phyloP scores from a whole-genome alignment of 2,113 vertebrate genomes.

The Thamnaconus septentrionalis region DNA sequence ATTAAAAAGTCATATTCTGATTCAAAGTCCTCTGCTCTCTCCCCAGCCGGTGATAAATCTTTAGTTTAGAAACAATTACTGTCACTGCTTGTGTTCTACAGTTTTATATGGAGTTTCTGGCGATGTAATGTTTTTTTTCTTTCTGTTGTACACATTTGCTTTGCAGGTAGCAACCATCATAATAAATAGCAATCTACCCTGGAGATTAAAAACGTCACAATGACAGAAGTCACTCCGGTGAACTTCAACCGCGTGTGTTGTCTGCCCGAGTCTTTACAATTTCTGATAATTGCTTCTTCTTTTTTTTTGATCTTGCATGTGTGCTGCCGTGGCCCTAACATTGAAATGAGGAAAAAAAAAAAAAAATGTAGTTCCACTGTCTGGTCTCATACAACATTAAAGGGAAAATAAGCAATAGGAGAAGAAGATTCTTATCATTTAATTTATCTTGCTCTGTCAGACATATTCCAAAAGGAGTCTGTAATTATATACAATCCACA shows the following conservation, averaged over 20 bases:
- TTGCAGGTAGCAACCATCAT: conserved; percentile 2
- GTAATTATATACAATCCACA: conserved; percentile 69
- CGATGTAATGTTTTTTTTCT: background rate
- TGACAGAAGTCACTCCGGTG: conserved; percentile 13
- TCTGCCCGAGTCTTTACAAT: conserved; percentile 33
- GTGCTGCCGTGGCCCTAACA: too few species aligned
- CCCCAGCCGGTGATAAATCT: conserved; percentile 14
- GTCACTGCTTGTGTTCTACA: background rate
- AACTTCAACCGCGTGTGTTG: conserved; percentile 22
- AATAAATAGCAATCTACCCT: background rate
- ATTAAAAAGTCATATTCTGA: conserved; percentile 19
- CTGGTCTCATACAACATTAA: conserved; percentile 31
- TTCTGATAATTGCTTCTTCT: conserved; percentile 51
- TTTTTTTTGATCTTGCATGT: conserved; percentile 18
- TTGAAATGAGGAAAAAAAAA: conserved; percentile 33
- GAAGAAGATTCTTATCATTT: conserved; percentile 66
- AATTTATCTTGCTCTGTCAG: conserved; percentile 70
- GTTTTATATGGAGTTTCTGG: background rate
- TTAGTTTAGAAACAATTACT: conserved; percentile 11
- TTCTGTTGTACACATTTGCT: conserved; percentile 1
- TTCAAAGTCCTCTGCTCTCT: conserved; percentile 8
- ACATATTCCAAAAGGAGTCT: conserved; percentile 66
- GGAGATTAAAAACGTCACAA: conserved; percentile 11
- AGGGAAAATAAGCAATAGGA: conserved; percentile 41
- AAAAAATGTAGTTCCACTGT: conserved; percentile 42